Percentiles rank a stretch among this genome's conserved stretches.
Conservation (phyloP, 2,888 invertebrate species). For the Pyrocoelia pectoralis region DNA sequence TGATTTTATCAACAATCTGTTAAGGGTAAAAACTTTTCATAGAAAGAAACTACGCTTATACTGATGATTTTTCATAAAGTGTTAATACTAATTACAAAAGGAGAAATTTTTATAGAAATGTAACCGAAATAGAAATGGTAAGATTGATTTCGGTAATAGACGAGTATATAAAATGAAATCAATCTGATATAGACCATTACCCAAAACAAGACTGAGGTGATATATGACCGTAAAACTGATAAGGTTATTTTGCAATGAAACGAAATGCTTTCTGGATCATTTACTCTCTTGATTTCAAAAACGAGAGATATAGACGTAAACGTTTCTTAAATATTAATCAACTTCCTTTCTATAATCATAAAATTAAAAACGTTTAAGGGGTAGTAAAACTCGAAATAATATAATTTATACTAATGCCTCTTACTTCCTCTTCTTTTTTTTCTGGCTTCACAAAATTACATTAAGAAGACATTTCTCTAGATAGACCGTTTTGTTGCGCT, state of each 20-base stretch:
- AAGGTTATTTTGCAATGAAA: constrained; percentile 22
- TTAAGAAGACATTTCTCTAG: constrained; percentile 20
- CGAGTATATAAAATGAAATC: constrained; percentile 1
- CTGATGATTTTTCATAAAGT: too few species aligned
- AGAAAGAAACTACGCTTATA: too few species aligned
- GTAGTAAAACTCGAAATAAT: background rate
- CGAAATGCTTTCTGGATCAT: constrained; percentile 24
- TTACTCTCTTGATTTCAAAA: constrained; percentile 22
- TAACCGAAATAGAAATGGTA: too few species aligned
- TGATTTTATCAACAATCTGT: too few species aligned
- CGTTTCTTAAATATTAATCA: constrained; percentile 22
- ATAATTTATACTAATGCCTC: background rate
- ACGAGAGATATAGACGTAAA: background rate
- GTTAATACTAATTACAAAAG: too few species aligned
- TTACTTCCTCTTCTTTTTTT: background rate
- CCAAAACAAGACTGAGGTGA: constrained; percentile 4
- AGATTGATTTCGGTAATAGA: constrained; percentile 8
- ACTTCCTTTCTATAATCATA: constrained; percentile 14
- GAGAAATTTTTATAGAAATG: too few species aligned
- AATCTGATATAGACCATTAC: constrained; percentile 18
- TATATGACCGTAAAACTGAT: constrained; percentile 16
- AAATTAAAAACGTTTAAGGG: constrained; percentile 6
- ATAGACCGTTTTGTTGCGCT: constrained; percentile 30
- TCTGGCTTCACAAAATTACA: constrained; percentile 16
- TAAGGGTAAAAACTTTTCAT: too few species aligned